phyloP scores from a whole-genome alignment of 1,140 invertebrate species.

The Choristoneura fumiferana region DNA sequence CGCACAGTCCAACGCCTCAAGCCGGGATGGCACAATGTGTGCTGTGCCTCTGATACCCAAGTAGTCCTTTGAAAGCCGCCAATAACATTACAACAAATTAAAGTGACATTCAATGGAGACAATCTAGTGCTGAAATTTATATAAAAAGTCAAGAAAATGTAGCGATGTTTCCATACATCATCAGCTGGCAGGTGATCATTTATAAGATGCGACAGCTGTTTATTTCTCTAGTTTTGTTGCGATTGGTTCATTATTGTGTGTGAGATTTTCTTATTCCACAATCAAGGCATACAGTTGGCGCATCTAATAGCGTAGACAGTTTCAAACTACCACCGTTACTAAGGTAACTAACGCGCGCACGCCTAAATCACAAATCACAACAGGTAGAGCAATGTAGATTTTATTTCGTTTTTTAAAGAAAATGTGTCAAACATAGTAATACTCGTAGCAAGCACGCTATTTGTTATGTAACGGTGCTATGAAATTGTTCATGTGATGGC shows the following conservation, averaged over 20 bases:
- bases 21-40: conserved; percentile 54
- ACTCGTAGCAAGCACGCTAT: neutral
- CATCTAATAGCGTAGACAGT: neutral
- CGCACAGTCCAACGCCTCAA: conserved; percentile 51
- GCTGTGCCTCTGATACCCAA: conserved; percentile 37
- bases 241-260: neutral
- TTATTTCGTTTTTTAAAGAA: neutral
- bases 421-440: neutral
- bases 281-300: neutral
- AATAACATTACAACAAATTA: conserved; percentile 15
- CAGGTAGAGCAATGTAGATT: conserved; percentile 8
- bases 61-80: neutral
- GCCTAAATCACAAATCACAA: conserved; percentile 22
- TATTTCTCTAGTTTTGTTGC: neutral
- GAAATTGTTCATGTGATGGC: conserved; percentile 5
- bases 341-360: conserved; percentile 48
- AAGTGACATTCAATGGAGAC: conserved; percentile 24
- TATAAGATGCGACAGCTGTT: conserved; percentile 19
- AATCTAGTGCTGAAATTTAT: conserved; percentile 24
- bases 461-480: neutral
- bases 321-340: conserved; percentile 47
- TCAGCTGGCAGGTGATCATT: conserved; percentile 70
- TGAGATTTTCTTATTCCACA: neutral
- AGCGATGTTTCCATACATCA: conserved; percentile 71
- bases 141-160: conserved; percentile 40